Base-by-base conservation (phyloP, 2,888 invertebrate species). In the Meiosimyza platycephala region DNA sequence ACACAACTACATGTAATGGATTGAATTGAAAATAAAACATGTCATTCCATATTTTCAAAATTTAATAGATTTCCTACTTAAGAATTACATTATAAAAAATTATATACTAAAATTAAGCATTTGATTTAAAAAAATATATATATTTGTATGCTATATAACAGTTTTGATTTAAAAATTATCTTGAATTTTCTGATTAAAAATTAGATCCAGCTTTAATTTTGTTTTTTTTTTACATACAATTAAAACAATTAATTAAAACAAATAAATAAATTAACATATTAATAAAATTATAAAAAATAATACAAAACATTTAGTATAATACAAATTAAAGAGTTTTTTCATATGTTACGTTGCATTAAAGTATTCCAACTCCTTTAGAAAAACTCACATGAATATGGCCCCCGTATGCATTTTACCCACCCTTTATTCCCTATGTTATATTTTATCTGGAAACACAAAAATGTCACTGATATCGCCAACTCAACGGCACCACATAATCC, bases 401-500 rank as follows among this genome's bases (percentile, higher is more conserved):
- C 40, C 40, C 40, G 6, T 40, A 40, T 40, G 40, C 40, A 40
- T 40, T 40, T 40, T 40, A 40, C 40, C 40, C 40, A 6, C 40
- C 6, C 40, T 9, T 9, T 40, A 1, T 40, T 5, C 40, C 9
- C 40, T 40, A 40, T 40, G 16, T 7, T 16, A 18, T 15, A 33
- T 51, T 52, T 65, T n/a, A 15, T 6, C 28, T 55, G 15, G 16
- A 33, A 4, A 28, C 28, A 28, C 28, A 4, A 54, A 57, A 16
- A 47, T 18, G 79, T 85, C 85, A 82, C 79, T 86, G 86, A 75
- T 87, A 85, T 33, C 84, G 81, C 87, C 87, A 87, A 76, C 83
- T 81, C 65, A 78, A 79, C 57, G 95, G 95, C 76, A 96, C 88
- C 66, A 95, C 88, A 83, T 90, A 91, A 78, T 92, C 90, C 68